These are phyloP conservation scores for Amphipoea lucens DNA, from an alignment of 2,888 invertebrate genomes.

Conservation along the genomic window DNA sequence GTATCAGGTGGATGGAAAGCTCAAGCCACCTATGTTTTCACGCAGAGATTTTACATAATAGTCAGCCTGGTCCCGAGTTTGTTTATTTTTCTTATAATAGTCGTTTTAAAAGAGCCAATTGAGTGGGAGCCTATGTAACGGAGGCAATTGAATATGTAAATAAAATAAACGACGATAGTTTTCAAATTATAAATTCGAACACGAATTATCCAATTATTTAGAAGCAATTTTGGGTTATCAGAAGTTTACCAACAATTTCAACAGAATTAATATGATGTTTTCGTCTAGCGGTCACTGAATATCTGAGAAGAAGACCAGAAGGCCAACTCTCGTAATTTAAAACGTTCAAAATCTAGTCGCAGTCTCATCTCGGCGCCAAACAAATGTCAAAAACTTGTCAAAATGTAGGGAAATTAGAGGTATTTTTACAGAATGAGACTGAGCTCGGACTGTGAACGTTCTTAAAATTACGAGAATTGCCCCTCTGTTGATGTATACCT, in stretches of 20 bases:
- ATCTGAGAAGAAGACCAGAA: background rate
- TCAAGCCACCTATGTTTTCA: background rate
- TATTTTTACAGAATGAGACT: too few species aligned
- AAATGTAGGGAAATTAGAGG: too few species aligned
- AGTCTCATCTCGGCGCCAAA: too few species aligned
- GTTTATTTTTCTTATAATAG: background rate
- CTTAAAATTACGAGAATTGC: too few species aligned
- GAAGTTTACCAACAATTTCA: background rate
- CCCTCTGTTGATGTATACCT: too few species aligned
- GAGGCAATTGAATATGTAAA: conserved; percentile 29
- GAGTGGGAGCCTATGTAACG: conserved; percentile 3
- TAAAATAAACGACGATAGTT: conserved; percentile 34
- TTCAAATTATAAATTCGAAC: conserved; percentile 25
- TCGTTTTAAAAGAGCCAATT: background rate
- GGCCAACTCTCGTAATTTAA: too few species aligned
- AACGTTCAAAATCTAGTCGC: too few species aligned
- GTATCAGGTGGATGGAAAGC: background rate
- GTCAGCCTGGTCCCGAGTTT: background rate
- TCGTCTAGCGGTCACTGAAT: background rate
- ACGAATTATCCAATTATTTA: conserved; percentile 23
- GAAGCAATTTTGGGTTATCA: conserved; percentile 26
- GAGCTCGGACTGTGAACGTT: too few species aligned
- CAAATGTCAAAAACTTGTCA: too few species aligned
- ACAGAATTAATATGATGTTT: background rate
- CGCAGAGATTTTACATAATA: background rate